Conservation (phyloP, 2,113 vertebrate genomes). For the Cryptotis parvus region DNA sequence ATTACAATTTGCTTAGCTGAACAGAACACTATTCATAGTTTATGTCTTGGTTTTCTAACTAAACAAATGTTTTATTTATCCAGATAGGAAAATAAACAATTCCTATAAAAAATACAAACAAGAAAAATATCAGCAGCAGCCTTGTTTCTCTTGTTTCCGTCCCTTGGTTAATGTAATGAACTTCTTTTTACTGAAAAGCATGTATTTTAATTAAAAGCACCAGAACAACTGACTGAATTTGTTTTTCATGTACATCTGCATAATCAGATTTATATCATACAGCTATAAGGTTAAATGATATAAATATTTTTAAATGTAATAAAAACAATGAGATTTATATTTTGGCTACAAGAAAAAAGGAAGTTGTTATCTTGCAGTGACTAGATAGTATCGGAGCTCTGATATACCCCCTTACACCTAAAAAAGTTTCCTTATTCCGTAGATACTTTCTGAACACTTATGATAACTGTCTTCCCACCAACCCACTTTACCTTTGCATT, state of each 20-base stretch:
- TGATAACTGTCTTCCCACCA: not conserved
- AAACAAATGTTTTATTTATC: constrained; percentile 22
- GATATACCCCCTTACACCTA: not conserved
- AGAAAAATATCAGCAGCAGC: not conserved
- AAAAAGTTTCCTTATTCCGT: not conserved
- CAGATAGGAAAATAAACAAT: not conserved
- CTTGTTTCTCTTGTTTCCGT: not conserved
- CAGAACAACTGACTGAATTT: constrained; percentile 52
- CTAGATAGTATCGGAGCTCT: not conserved
- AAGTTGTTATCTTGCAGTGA: too few relatives aligned
- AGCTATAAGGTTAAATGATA: not conserved
- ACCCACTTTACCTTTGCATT: too few relatives aligned
- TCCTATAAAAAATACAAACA: not conserved
- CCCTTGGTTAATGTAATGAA: constrained; percentile 29
- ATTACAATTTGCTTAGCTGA: not conserved
- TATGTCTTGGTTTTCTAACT: constrained; percentile 23
- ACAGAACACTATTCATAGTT: constrained; percentile 5
- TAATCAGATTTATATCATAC: not conserved
- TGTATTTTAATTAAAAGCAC: constrained; percentile 43
- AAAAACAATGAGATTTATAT: too few relatives aligned
- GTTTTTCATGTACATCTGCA: not conserved
- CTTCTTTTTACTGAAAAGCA: constrained; percentile 18
- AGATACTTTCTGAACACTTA: not conserved
- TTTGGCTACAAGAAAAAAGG: too few relatives aligned
- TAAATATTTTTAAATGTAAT: too few relatives aligned